phyloP scores from a whole-genome alignment of 1,140 invertebrate genomes.

The Brachionus paranguensis region DNA sequence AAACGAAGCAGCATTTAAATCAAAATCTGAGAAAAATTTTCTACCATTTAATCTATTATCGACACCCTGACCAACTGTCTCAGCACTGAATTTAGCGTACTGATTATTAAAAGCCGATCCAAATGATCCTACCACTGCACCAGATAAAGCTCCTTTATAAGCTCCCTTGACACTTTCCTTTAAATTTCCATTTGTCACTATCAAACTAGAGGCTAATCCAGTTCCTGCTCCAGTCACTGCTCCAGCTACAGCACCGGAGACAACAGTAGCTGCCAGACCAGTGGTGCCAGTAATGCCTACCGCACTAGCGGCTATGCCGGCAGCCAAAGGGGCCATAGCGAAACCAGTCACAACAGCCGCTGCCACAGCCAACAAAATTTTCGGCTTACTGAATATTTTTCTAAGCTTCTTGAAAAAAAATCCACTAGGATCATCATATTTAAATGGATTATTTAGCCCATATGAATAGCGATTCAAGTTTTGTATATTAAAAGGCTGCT shows the following conservation, averaged over 20 bases:
- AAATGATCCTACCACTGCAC: neutral
- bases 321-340: neutral
- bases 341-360: neutral
- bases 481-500: slow-evolving; percentile 3
- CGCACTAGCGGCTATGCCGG: neutral
- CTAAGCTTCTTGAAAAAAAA: neutral
- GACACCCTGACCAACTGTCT: neutral
- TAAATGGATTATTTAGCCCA: neutral
- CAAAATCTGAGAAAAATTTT: neutral
- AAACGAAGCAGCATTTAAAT: neutral
- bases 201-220: neutral
- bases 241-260: neutral
- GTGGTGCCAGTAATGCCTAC: neutral
- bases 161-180: neutral
- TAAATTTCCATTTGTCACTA: neutral
- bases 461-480: neutral
- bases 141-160: neutral
- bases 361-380: neutral
- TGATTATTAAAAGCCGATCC: neutral
- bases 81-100: neutral
- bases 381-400: neutral
- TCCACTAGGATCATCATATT: neutral
- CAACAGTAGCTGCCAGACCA: neutral
- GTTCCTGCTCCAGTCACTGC: neutral
- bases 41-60: neutral